phyloP scores from a whole-genome alignment of 2,797 vertebrate genomes.

The Cottoperca gobio region DNA sequence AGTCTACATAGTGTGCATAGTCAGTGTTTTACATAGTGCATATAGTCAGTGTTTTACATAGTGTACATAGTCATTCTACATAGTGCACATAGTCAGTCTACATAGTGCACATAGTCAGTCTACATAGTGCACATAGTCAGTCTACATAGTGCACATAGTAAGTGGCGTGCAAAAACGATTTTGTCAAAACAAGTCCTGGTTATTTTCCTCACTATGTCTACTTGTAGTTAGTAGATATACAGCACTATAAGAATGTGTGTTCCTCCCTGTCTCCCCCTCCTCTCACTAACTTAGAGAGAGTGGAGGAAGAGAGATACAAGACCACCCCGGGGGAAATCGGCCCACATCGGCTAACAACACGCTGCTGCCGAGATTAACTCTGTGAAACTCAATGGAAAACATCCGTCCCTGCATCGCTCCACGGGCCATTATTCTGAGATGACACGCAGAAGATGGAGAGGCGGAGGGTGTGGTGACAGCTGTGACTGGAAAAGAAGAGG shows the following conservation, averaged over 20 bases:
- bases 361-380: conserved; percentile 55
- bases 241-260: background rate
- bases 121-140: too few species aligned
- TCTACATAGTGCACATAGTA: too few species aligned
- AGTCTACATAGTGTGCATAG: too few species aligned
- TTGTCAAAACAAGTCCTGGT: background rate
- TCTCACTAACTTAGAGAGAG: background rate
- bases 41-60: too few species aligned
- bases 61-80: too few species aligned
- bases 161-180: background rate
- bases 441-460: conserved; percentile 32
- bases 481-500: conserved; percentile 17
- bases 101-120: too few species aligned
- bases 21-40: too few species aligned
- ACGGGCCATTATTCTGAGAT: conserved; percentile 58
- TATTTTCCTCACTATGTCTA: background rate
- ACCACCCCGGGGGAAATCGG: conserved; percentile 49
- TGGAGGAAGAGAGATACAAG: background rate
- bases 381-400: conserved; percentile 35
- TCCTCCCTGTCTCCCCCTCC: background rate
- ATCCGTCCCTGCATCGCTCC: conserved; percentile 32
- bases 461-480: conserved; percentile 9
- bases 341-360: conserved; percentile 47
- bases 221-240: background rate
- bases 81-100: too few species aligned